Evolutionary conservation across 1,140 invertebrate genomes (phyloP), one percentile per base, ranked within the genome.

Genomic region (Babylonia areolata): DNA sequence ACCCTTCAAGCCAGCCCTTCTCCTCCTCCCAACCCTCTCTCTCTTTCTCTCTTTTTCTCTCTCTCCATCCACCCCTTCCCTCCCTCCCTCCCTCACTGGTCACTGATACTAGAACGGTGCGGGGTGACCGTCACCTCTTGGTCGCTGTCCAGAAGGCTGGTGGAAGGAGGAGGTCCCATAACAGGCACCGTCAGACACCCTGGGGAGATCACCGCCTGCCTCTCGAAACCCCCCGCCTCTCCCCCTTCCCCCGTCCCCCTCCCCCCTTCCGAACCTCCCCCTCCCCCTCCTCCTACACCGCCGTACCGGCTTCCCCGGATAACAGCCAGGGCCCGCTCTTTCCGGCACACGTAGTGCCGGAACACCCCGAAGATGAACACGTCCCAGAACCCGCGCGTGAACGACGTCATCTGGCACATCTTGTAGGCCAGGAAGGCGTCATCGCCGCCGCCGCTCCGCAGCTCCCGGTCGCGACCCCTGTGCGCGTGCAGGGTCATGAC

Each of bases 311-410:
- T 85, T 23, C 86, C 88, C 20, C 89, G 71, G 64, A 89, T 87
- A 5, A 86, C 83, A 15, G 89, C 89, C 33, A 89, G 78, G 0
- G 86, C 89, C 73, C 88, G 85, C 40, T 89, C 89, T 64, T 91
- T 91, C 46, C 88, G 88, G 71, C 90, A 90, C 37, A 91, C 89
- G 81, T 90, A 91, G 85, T 90, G 91, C 31, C 89, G 87, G 75
- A 91, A 91, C 58, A 89, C 88, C 17, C 88, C 90, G 51, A 90
- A 91, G 39, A 91, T 91, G 79, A 90, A 86, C 6, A 91, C 79
- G 79, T 91, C 90, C 91, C 91, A 91, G 51, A 91, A 89, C 3
- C 91, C 91, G 28, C 91, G 79, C 12, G 89, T 87, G 88, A 91
- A 87, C 39, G 89, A 85, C 75, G 88, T 69, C 71, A 88, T 31